Conservation (phyloP, 2,888 invertebrate species). For the Hypsopygia costalis region DNA sequence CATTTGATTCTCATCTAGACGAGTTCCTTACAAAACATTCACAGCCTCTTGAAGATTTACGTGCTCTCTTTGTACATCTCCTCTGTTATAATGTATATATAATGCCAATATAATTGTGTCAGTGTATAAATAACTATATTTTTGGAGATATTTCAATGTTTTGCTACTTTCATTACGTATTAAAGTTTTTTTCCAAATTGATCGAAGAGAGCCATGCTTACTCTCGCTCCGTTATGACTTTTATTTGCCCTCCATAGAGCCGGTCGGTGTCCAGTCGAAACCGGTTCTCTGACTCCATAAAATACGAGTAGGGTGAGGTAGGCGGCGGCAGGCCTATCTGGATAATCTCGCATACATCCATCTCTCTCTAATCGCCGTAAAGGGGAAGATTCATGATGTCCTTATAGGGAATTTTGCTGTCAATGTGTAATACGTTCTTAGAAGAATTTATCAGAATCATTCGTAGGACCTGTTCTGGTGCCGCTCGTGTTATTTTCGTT, state of each 20-base stretch:
- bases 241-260: conserved; percentile 58
- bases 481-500: conserved; percentile 26
- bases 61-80: no score
- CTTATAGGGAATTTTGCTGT: conserved; percentile 64
- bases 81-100: no score
- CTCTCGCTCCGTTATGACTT: conserved; percentile 63
- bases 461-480: conserved; percentile 43
- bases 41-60: no score
- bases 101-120: no score
- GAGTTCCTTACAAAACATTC: no score
- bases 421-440: conserved; percentile 59
- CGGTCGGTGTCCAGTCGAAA: conserved; percentile 42
- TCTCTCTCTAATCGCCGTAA: conserved; percentile 63
- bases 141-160: no score
- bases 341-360: conserved; percentile 57
- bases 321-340: conserved; percentile 46
- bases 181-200: background rate
- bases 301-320: conserved; percentile 42
- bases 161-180: no score
- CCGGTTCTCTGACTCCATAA: conserved; percentile 49
- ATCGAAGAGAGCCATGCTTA: conserved; percentile 21
- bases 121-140: no score
- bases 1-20: no score
- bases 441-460: conserved; percentile 64
- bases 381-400: conserved; percentile 58